These are phyloP conservation scores for Toxotes lorentzi DNA, from an alignment of 2,797 vertebrate genomes.

Conservation along the genomic window DNA sequence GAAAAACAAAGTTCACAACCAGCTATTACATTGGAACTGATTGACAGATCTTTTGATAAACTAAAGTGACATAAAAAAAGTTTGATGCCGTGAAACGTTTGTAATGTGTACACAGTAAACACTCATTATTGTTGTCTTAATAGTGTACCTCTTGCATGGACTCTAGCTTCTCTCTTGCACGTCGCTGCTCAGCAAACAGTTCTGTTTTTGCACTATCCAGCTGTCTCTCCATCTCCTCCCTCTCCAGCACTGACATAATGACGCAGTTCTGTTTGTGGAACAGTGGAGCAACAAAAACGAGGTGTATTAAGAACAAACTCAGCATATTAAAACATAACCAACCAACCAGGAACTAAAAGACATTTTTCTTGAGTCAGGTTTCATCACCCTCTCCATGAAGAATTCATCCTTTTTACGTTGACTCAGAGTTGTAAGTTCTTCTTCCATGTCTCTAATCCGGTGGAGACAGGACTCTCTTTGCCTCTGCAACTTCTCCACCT, in stretches of 20 bases:
- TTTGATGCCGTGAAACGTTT: no score
- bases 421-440: constrained; percentile 51
- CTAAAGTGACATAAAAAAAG: no score
- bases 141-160: constrained; percentile 78
- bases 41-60: no score
- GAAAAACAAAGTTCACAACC: no score
- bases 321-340: not conserved
- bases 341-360: not conserved
- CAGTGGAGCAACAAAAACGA: not conserved
- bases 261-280: constrained; percentile 41
- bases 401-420: constrained; percentile 41
- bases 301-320: not conserved
- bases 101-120: no score
- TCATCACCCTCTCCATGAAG: constrained; percentile 51
- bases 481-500: constrained; percentile 66
- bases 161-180: constrained; percentile 75
- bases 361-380: not conserved
- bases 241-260: constrained; percentile 77
- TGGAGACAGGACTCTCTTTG: constrained; percentile 59
- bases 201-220: constrained; percentile 80
- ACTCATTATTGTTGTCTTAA: not conserved
- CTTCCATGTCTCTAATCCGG: constrained; percentile 63
- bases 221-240: constrained; percentile 80
- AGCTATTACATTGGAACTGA: no score
- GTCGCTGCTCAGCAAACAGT: constrained; percentile 80